Evolutionary conservation across 2,888 invertebrate genomes (phyloP), one percentile per base, ranked within the genome.

Genomic region (Cetonia aurata): DNA sequence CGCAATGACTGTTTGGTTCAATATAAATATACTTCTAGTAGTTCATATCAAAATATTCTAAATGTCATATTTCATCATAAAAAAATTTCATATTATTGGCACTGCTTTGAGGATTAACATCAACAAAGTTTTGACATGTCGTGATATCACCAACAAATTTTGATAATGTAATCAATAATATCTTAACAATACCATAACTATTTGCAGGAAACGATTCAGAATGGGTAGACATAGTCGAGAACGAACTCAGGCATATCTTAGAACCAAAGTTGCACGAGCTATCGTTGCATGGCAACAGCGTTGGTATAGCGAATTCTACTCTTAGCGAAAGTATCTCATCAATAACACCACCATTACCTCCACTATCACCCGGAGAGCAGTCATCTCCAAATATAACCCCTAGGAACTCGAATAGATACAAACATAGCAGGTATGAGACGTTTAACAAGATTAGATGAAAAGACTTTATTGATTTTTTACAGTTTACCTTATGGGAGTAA

Each of bases 191-290:
- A 13, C n/a, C 17, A 10, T 52, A 31, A 37, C 13, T 68, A 67
- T 50, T 67, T 69, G 46, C 42, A 85, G 88, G 86, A 37, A 89
- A 88, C 75, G 92, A 93, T 78, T 89, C 92, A 37, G 93, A 93
- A 83, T 94, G 94, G 94, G 92, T 92, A 0, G 93, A 93, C 77
- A 88, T 93, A 57, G 93, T 93, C 9, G 93, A 94, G 81, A 92
- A 92, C 53, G 94, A 94, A 82, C 86, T 94, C 19, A 87, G 93
- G 15, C 91, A 92, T 81, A 93, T 93, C 79, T 83, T 93, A 73
- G 93, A 93, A 79, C 93, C 93, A 0, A 90, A 91, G 81, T 84
- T 92, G 66, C 90, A 92, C n/a, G 86, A 87, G 75, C 82, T 90
- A 81, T 85, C 89, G 44, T 83, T 90, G 67, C 87, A 86, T 67